Conservation (phyloP, 2,797 vertebrate species). For the Parambassis ranga region DNA sequence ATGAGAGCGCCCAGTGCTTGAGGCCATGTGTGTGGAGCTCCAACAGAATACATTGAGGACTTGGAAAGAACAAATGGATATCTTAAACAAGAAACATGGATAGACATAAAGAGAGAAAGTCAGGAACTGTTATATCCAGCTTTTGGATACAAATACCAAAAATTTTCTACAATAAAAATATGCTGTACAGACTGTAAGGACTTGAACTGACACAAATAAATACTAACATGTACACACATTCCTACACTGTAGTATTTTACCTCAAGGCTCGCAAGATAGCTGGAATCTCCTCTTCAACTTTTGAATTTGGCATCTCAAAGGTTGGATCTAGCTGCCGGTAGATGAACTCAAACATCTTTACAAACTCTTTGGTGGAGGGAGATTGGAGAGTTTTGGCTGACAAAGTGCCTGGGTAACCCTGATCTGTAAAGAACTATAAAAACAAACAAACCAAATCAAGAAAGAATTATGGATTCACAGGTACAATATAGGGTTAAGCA, state of each 20-base stretch:
- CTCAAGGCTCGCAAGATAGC: slow-evolving; percentile 88
- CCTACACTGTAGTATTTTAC: slow-evolving; percentile 66
- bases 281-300: slow-evolving; percentile 96
- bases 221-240: not conserved
- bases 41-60: slow-evolving; percentile 96
- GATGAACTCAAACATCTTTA: slow-evolving; percentile 95
- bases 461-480: not conserved
- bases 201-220: not conserved
- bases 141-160: too few relatives aligned
- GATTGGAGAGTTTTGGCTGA: slow-evolving; percentile 91
- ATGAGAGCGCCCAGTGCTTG: slow-evolving; percentile 91
- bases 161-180: not conserved
- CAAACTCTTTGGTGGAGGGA: slow-evolving; percentile 94
- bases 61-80: slow-evolving; percentile 95
- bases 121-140: not conserved
- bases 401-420: slow-evolving; percentile 84
- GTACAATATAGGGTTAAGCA: too few relatives aligned
- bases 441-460: not conserved
- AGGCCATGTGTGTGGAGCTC: slow-evolving; percentile 97
- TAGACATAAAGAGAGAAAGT: not conserved
- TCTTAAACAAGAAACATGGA: slow-evolving; percentile 69
- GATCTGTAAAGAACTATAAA: slow-evolving; percentile 87
- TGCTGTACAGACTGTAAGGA: not conserved
- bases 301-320: slow-evolving; percentile 89
- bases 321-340: slow-evolving; percentile 88